These are phyloP conservation scores for Salvelinus sp. DNA, from an alignment of 2,113 vertebrate genomes.

Conservation along the genomic window DNA sequence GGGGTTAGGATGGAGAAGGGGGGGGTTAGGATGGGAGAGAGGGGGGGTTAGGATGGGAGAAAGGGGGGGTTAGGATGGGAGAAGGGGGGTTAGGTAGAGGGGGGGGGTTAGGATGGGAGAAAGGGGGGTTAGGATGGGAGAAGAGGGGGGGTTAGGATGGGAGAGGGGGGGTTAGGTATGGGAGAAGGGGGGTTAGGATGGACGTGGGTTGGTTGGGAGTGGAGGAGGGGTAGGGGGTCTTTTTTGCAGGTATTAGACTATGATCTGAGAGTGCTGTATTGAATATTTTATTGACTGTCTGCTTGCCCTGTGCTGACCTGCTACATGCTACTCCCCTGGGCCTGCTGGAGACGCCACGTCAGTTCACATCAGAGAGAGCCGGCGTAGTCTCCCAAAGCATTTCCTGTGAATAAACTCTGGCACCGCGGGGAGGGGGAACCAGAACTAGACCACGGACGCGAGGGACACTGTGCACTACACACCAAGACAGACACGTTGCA, in stretches of 20 bases:
- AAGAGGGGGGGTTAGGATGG: too few species aligned
- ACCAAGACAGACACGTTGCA: not conserved
- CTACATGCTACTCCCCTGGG: slow-evolving; percentile 80
- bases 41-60: too few species aligned
- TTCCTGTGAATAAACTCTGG: slow-evolving; percentile 81
- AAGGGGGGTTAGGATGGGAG: too few species aligned
- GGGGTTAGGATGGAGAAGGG: too few species aligned
- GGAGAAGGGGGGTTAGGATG: too few species aligned
- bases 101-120: too few species aligned
- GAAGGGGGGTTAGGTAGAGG: too few species aligned
- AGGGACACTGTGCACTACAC: not conserved
- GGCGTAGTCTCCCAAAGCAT: slow-evolving; percentile 78
- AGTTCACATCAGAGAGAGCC: slow-evolving; percentile 79
- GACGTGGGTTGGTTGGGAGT: too few species aligned
- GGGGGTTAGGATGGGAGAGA: too few species aligned
- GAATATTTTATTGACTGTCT: slow-evolving; percentile 92
- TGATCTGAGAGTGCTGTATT: slow-evolving; percentile 84
- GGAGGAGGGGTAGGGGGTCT: slow-evolving; percentile 4
- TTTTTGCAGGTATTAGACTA: slow-evolving; percentile 80
- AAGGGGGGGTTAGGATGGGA: too few species aligned
- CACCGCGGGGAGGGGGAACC: slow-evolving; percentile 75
- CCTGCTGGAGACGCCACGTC: slow-evolving; percentile 82
- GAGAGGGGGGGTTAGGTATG: too few species aligned
- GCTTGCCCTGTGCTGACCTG: slow-evolving; percentile 83
- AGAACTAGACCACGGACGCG: slow-evolving; percentile 54